A percentile compares a stretch with the other conserved stretches of the same genome.
These are phyloP conservation scores for Meghimatium bilineatum DNA, from an alignment of 2,888 invertebrate genomes.

Conservation along the genomic window DNA sequence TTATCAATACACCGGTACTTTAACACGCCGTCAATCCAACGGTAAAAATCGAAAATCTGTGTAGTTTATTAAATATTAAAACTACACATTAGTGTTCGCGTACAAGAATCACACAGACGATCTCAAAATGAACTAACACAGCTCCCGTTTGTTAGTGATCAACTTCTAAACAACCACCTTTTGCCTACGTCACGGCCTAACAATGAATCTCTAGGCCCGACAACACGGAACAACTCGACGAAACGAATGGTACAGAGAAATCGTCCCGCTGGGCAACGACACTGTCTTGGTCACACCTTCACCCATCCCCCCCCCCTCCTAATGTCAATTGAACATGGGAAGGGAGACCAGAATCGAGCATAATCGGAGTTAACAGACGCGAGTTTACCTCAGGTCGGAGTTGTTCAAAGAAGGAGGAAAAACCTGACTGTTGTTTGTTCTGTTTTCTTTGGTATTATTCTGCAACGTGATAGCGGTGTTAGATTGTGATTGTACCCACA, in stretches of 20 bases:
- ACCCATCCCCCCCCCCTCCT: not conserved
- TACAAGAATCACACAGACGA: not conserved
- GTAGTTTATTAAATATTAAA: not conserved
- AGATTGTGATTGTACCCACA: no score
- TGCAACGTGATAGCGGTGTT: constrained; percentile 13
- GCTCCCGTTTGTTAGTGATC: not conserved
- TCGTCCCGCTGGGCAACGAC: not conserved
- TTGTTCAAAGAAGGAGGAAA: not conserved
- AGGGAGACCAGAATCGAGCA: not conserved
- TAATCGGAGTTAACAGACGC: constrained; percentile 14
- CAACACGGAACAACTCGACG: constrained; percentile 15
- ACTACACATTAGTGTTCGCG: not conserved
- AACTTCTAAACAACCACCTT: constrained; percentile 13
- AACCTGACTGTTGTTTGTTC: not conserved
- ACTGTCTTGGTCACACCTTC: constrained; percentile 20
- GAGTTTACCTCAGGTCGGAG: constrained; percentile 14
- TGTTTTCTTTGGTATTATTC: not conserved
- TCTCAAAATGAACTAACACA: not conserved
- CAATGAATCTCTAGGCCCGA: constrained; percentile 10
- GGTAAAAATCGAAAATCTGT: not conserved
- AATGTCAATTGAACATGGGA: not conserved
- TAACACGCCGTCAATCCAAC: not conserved
- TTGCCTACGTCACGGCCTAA: not conserved
- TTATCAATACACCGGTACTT: not conserved
- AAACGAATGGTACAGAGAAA: not conserved